These are phyloP conservation scores for Tortricodes alternella DNA, from an alignment of 2,888 invertebrate species.

Conservation along the genomic window DNA sequence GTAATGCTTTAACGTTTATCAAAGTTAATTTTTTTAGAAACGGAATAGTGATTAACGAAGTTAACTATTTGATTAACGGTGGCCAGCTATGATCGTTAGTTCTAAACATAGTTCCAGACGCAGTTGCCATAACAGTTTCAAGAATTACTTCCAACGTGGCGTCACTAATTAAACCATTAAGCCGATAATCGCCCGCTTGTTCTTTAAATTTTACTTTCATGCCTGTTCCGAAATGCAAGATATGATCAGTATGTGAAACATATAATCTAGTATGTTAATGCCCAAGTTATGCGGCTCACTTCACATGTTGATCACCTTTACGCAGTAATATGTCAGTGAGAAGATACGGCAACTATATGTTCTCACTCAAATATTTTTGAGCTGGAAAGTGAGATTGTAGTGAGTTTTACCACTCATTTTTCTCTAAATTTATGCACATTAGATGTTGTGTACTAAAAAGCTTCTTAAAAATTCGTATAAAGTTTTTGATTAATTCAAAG, in stretches of 20 bases:
- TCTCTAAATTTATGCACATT: too few relatives aligned
- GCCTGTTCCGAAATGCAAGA: conserved; percentile 22
- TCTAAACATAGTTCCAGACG: too few relatives aligned
- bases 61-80: too few relatives aligned
- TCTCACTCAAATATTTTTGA: conserved; percentile 7
- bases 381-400: not conserved
- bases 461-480: too few relatives aligned
- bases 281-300: conserved; percentile 22
- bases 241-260: conserved; percentile 23
- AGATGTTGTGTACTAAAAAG: too few relatives aligned
- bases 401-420: too few relatives aligned
- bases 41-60: too few relatives aligned
- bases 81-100: too few relatives aligned
- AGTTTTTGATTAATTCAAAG: too few relatives aligned
- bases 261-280: conserved; percentile 28
- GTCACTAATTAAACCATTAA: not conserved
- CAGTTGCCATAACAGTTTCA: too few relatives aligned
- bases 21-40: too few relatives aligned
- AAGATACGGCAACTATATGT: conserved; percentile 11
- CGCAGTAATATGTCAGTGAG: conserved; percentile 29
- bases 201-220: conserved; percentile 16
- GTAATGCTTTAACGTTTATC: too few relatives aligned
- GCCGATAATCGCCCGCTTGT: not conserved
- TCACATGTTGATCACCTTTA: conserved; percentile 29
- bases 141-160: not conserved